phyloP scores from a whole-genome alignment of 2,797 vertebrate species.

The Cyclura pinguis region DNA sequence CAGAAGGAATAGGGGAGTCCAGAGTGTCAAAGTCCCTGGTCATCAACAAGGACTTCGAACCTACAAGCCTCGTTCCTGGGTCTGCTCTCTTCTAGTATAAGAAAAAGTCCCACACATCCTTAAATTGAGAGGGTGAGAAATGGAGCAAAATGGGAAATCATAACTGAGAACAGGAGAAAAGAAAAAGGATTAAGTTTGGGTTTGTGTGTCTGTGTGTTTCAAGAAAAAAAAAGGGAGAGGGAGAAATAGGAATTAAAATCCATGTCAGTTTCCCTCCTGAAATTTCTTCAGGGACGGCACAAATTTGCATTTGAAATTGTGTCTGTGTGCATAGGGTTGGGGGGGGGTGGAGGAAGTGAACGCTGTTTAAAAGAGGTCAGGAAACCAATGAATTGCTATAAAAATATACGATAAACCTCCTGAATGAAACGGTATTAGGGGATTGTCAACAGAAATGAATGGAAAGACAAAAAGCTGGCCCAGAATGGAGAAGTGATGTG shows the following conservation, averaged over 20 bases:
- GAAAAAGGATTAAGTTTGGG: not conserved
- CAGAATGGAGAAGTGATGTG: not conserved
- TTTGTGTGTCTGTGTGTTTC: not conserved
- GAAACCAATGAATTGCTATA: slow-evolving; percentile 13
- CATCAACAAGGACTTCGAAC: too few relatives aligned
- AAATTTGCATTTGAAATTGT: slow-evolving; percentile 12
- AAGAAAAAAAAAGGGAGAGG: not conserved
- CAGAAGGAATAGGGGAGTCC: too few relatives aligned
- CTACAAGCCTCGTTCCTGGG: too few relatives aligned
- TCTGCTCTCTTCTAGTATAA: too few relatives aligned
- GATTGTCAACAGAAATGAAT: slow-evolving; percentile 28
- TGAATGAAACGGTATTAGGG: slow-evolving; percentile 25
- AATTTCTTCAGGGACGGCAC: slow-evolving; percentile 2
- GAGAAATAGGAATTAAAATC: not conserved
- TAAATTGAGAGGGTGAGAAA: too few relatives aligned
- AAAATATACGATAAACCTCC: slow-evolving; percentile 26
- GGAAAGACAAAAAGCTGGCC: not conserved
- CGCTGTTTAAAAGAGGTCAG: not conserved
- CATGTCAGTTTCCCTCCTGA: not conserved
- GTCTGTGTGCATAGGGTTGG: too few relatives aligned
- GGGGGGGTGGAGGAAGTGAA: not conserved
- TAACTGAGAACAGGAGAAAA: not conserved
- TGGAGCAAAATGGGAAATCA: too few relatives aligned
- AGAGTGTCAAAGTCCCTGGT: too few relatives aligned
- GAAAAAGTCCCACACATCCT: too few relatives aligned